Evolutionary conservation across 2,113 vertebrate genomes (phyloP).

Genomic region (Aspidoscelis tigris): DNA sequence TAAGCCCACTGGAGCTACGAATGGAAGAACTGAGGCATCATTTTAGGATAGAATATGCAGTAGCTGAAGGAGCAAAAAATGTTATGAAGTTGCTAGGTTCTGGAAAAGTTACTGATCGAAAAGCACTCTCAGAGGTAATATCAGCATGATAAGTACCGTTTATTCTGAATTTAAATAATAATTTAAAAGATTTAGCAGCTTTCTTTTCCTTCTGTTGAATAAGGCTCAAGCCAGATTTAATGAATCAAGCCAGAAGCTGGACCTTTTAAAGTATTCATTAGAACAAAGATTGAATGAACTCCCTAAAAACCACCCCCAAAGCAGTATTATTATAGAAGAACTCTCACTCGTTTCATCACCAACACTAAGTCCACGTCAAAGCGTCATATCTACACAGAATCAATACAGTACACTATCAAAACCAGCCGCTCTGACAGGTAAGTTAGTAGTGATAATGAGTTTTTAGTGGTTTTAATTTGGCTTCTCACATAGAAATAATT

Average conservation of each 20-base stretch:
- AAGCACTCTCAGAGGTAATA: slow-evolving; percentile 94
- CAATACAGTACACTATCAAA: slow-evolving; percentile 97
- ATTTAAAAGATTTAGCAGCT: slow-evolving; percentile 20
- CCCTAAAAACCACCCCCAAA: slow-evolving; percentile 95
- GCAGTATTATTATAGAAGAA: slow-evolving; percentile 93
- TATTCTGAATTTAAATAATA: slow-evolving; percentile 52
- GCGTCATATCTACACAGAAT: slow-evolving; percentile 92
- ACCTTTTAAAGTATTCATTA: slow-evolving; percentile 95
- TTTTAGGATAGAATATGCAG: slow-evolving; percentile 96
- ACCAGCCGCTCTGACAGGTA: slow-evolving; percentile 97
- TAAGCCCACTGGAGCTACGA: slow-evolving; percentile 96
- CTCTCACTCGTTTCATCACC: slow-evolving; percentile 90
- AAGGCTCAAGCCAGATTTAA: slow-evolving; percentile 96
- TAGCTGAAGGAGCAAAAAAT: slow-evolving; percentile 98
- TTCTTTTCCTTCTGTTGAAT: slow-evolving; percentile 36
- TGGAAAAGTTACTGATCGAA: slow-evolving; percentile 96
- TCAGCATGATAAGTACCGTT: slow-evolving; percentile 19
- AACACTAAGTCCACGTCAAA: slow-evolving; percentile 91
- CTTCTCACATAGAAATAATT: too few relatives aligned
- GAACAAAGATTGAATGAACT: slow-evolving; percentile 95
- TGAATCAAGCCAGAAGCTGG: slow-evolving; percentile 97
- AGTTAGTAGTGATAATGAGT: slow-evolving; percentile 14
- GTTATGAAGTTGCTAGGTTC: slow-evolving; percentile 98
- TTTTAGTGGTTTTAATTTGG: neutral
- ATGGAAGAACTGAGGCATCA: slow-evolving; percentile 98